Evolutionary conservation across 2,888 invertebrate genomes (phyloP).

Genomic region (Lasioglossum oenotherae): DNA sequence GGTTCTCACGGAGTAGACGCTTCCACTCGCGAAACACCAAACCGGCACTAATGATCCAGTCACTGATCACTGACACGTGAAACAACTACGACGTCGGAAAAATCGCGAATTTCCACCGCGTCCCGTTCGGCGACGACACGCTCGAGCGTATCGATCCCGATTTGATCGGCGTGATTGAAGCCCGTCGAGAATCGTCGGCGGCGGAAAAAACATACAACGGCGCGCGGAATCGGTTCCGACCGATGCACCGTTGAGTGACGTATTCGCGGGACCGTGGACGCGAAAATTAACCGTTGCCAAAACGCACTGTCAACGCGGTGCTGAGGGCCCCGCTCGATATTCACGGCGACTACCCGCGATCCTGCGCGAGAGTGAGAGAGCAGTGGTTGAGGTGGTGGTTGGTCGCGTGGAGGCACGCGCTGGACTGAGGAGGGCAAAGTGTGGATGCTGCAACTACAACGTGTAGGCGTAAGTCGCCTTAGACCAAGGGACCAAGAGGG

Average conservation of each 20-base stretch:
- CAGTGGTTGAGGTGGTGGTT: constrained; percentile 81
- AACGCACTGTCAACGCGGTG: constrained; percentile 61
- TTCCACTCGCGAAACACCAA: constrained; percentile 24
- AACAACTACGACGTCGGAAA: neutral
- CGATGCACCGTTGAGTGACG: constrained; percentile 1
- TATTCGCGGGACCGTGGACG: constrained; percentile 14
- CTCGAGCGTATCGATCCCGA: neutral
- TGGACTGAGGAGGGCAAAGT: constrained; percentile 83
- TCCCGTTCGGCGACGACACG: neutral
- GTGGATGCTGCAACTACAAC: constrained; percentile 83
- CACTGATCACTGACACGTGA: constrained; percentile 32
- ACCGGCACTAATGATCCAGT: constrained; percentile 13
- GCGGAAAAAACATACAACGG: no score
- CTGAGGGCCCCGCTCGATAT: constrained; percentile 57
- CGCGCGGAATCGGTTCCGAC: neutral
- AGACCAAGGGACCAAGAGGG: constrained; percentile 72
- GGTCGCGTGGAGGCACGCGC: constrained; percentile 85
- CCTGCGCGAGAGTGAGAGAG: constrained; percentile 74
- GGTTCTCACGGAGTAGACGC: neutral
- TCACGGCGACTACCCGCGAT: constrained; percentile 70
- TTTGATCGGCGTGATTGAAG: neutral
- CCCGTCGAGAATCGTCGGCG: constrained; percentile 6
- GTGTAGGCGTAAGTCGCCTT: constrained; percentile 82
- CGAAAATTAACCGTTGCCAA: constrained; percentile 57
- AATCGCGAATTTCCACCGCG: neutral